phyloP scores from a whole-genome alignment of 2,888 invertebrate genomes.

The Helobdella robusta region DNA sequence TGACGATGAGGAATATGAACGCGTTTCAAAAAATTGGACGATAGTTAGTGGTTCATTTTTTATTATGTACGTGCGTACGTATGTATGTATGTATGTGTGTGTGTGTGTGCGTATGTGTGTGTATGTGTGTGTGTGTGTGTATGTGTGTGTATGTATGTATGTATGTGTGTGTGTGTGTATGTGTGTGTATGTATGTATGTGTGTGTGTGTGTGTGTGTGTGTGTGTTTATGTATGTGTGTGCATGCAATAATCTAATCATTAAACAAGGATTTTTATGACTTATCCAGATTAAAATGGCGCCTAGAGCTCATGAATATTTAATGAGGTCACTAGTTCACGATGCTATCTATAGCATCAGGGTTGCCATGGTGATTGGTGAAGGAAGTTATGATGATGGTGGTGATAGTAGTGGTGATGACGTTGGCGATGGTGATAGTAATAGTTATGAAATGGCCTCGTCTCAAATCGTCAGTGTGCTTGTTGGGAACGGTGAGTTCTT shows the following conservation, averaged over 20 bases:
- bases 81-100: neutral
- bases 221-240: neutral
- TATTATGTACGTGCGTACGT: neutral
- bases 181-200: neutral
- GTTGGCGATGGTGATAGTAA: no score
- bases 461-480: neutral
- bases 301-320: no score
- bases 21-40: neutral
- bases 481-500: neutral
- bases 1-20: conserved; percentile 11
- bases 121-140: neutral
- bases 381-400: no score
- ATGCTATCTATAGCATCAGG: no score
- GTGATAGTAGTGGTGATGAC: no score
- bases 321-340: no score
- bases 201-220: conserved; percentile 4
- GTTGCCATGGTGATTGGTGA: no score
- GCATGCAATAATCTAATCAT: neutral
- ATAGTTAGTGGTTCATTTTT: no score
- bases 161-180: neutral
- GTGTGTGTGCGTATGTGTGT: neutral
- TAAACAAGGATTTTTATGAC: neutral
- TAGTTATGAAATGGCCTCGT: no score
- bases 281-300: neutral
- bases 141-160: neutral